These are phyloP conservation scores for Cenopis cana DNA, from an alignment of 2,888 invertebrate genomes.

Conservation along the genomic window DNA sequence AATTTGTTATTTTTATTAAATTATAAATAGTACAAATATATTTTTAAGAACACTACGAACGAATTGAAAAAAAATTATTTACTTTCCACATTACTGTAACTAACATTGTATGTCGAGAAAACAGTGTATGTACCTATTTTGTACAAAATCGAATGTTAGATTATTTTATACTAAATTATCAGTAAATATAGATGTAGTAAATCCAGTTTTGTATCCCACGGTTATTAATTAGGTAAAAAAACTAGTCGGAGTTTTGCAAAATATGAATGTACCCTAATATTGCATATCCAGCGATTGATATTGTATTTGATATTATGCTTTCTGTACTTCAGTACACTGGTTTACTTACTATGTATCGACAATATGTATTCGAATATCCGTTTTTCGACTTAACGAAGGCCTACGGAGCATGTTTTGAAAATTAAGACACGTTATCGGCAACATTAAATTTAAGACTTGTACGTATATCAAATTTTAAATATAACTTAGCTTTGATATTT, in stretches of 20 bases:
- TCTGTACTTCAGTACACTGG: constrained; percentile 53
- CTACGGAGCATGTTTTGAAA: constrained; percentile 12
- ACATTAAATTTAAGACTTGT: constrained; percentile 59
- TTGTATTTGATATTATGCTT: constrained; percentile 70
- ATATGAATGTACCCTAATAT: constrained; percentile 51
- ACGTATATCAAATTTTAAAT: constrained; percentile 69
- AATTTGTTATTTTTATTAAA: constrained; percentile 63
- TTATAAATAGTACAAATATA: constrained; percentile 83
- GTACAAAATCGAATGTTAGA: constrained; percentile 74
- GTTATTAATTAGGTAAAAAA: constrained; percentile 63
- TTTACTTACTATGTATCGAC: constrained; percentile 32
- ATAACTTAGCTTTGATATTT: constrained; percentile 78
- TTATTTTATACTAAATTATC: constrained; percentile 75
- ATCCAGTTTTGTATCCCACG: constrained; percentile 76
- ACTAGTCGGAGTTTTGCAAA: constrained; percentile 73
- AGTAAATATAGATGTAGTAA: constrained; percentile 61
- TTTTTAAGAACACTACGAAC: constrained; percentile 66
- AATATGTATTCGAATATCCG: constrained; percentile 23
- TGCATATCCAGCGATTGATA: constrained; percentile 70
- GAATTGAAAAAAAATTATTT: constrained; percentile 44
- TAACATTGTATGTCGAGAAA: constrained; percentile 39
- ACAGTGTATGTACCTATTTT: constrained; percentile 71
- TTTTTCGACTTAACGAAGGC: constrained; percentile 10
- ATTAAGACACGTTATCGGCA: constrained; percentile 27
- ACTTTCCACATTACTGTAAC: constrained; percentile 31